Conservation (phyloP, 2,113 vertebrate species). For the Pterophyllum scalare region DNA sequence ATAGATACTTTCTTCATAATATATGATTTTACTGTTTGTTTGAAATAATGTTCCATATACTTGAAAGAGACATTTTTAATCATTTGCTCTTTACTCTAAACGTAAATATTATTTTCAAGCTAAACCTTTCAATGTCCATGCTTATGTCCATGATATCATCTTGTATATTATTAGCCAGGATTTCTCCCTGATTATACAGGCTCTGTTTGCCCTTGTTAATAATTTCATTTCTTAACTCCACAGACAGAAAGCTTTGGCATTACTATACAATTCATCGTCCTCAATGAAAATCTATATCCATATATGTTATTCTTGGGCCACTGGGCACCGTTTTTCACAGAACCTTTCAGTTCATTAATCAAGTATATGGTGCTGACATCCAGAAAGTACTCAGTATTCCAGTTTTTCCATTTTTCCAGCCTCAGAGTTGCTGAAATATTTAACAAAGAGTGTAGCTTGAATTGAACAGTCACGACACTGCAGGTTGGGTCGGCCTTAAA, state of each 20-base stretch:
- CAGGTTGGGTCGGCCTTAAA: background rate
- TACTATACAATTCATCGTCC: background rate
- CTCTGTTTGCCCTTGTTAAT: background rate
- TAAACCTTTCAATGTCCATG: too few species aligned
- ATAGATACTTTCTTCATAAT: too few species aligned
- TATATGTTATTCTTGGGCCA: background rate
- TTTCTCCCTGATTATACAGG: background rate
- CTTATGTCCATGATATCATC: too few species aligned
- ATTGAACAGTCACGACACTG: background rate
- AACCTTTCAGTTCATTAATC: background rate
- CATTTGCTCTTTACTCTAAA: too few species aligned
- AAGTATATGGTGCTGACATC: background rate
- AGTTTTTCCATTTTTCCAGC: background rate
- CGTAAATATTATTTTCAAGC: too few species aligned
- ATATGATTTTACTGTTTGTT: too few species aligned
- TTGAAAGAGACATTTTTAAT: too few species aligned
- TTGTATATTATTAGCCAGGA: background rate
- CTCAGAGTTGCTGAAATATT: background rate
- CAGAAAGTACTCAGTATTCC: background rate
- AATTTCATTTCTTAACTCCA: background rate
- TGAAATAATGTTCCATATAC: too few species aligned
- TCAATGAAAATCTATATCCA: background rate
- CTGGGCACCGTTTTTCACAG: background rate
- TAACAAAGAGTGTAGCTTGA: background rate
- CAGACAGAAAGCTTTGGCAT: background rate